Base-by-base conservation (phyloP, 2,888 invertebrate species). In the Morpho helenor region DNA sequence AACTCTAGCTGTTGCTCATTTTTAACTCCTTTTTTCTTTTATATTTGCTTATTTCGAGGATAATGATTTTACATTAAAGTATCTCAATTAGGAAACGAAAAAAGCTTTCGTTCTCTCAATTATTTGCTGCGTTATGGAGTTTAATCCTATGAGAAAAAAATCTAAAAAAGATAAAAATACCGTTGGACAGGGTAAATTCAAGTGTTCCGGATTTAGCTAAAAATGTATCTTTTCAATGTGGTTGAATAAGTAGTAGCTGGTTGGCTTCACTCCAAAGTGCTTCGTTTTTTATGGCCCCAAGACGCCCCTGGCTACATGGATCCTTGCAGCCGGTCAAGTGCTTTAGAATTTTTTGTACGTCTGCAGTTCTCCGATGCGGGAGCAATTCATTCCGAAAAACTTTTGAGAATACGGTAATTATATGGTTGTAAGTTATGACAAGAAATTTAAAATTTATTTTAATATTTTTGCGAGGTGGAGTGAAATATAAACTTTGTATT, bases 211-310 rank as follows among this genome's bases (percentile, higher is more conserved):
- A 43, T 56, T 60, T 49, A 53, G 54, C 57, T 62, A 61, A 62
- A 66, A 66, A 59, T 62, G 61, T 62, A 80, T 78, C 79, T 77
- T 80, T 85, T 83, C 82, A 86, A 86, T 83, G 82, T 80, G 80
- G 76, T 78, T 76, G 79, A 79, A 75, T 77, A 74, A 75, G 74
- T 76, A 71, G 71, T 71, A 72, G 74, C 70, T 67, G 72, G 71
- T 79, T 87, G 88, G 88, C 86, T 81, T 69, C 68, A 72, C 76
- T 80, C 87, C 88, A 87, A 86, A 87, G 83, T 84, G 85, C 75
- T 80, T 81, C 77, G 78, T 82, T 89, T 87, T 87, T 87, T 87
- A 83, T 84, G 75, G 77, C 74, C 72, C 73, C 68, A 72, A 74
- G 71, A 70, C 68, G 71, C 69, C 73, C 73, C 71, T 69, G 68